Evolutionary conservation across 2,888 invertebrate species (phyloP).

Genomic region (Chloroclysta siterata): DNA sequence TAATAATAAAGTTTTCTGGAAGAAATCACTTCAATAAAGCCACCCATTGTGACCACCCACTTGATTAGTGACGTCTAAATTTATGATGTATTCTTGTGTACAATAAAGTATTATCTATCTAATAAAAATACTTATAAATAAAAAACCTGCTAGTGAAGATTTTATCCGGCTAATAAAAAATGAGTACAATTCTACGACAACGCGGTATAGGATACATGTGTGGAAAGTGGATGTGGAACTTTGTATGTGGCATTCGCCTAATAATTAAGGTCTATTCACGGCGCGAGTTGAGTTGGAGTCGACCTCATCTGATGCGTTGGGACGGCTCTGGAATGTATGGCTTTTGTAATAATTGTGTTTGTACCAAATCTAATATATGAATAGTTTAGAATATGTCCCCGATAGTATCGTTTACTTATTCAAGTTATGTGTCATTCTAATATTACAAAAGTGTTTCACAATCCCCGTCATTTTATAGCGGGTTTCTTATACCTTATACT

Average conservation of each 20-base stretch:
- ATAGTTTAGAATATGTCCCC: neutral
- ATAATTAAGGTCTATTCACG: conserved; percentile 58
- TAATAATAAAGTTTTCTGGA: too few relatives aligned
- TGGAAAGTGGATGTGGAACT: conserved; percentile 31
- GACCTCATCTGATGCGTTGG: conserved; percentile 26
- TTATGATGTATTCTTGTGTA: too few relatives aligned
- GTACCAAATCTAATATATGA: neutral
- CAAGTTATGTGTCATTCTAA: too few relatives aligned
- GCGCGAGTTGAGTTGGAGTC: conserved; percentile 32
- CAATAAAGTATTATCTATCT: too few relatives aligned
- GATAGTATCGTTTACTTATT: too few relatives aligned
- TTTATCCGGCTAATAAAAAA: conserved; percentile 11
- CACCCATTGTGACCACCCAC: too few relatives aligned
- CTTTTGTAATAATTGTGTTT: conserved; percentile 22
- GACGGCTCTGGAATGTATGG: conserved; percentile 14
- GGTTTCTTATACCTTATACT: too few relatives aligned
- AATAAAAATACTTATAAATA: neutral
- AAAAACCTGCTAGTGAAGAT: neutral
- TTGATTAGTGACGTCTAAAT: too few relatives aligned
- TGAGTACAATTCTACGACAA: conserved; percentile 15
- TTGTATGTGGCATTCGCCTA: conserved; percentile 41
- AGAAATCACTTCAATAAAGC: too few relatives aligned
- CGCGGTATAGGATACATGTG: conserved; percentile 27
- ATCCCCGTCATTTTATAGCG: too few relatives aligned
- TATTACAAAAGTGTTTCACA: too few relatives aligned